Percentiles rank a stretch among this genome's conserved stretches.
Conservation (phyloP, 2,888 invertebrate species). For the Gasteruption jaculator region DNA sequence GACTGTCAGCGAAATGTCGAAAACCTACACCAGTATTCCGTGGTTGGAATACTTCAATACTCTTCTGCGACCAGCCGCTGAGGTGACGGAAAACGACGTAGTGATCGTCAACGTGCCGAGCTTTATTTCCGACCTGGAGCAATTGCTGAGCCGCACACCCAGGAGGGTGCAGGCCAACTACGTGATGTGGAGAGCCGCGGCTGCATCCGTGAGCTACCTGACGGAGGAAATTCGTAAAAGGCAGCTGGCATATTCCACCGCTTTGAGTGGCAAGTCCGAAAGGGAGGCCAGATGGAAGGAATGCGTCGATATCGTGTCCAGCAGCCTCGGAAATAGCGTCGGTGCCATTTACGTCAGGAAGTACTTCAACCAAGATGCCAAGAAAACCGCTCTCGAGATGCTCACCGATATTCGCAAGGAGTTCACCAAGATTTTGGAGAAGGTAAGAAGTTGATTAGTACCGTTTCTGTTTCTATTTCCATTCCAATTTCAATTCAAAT, state of each 20-base stretch:
- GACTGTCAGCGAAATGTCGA: constrained; percentile 72
- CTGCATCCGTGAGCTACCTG: constrained; percentile 75
- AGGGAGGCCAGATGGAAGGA: constrained; percentile 89
- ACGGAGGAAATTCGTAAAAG: constrained; percentile 73
- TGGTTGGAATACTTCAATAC: constrained; percentile 84
- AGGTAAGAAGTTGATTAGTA: no score
- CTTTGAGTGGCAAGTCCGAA: constrained; percentile 78
- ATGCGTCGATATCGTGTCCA: constrained; percentile 76
- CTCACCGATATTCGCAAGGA: constrained; percentile 78
- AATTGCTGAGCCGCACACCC: constrained; percentile 56
- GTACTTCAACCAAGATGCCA: constrained; percentile 82
- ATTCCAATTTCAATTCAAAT: no score
- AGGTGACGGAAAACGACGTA: constrained; percentile 65
- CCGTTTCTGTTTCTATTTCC: no score
- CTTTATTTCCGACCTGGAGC: constrained; percentile 71
- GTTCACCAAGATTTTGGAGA: constrained; percentile 73
- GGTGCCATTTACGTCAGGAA: constrained; percentile 84
- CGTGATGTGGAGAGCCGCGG: constrained; percentile 86
- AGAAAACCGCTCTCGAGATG: constrained; percentile 81
- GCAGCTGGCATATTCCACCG: constrained; percentile 76
- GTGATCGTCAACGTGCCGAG: constrained; percentile 82
- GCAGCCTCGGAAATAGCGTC: constrained; percentile 70
- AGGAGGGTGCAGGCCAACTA: constrained; percentile 80
- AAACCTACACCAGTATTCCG: constrained; percentile 70
- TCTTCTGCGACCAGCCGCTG: constrained; percentile 64